Evolutionary conservation across 2,888 invertebrate species (phyloP).

Genomic region (Pollenia amentaria): DNA sequence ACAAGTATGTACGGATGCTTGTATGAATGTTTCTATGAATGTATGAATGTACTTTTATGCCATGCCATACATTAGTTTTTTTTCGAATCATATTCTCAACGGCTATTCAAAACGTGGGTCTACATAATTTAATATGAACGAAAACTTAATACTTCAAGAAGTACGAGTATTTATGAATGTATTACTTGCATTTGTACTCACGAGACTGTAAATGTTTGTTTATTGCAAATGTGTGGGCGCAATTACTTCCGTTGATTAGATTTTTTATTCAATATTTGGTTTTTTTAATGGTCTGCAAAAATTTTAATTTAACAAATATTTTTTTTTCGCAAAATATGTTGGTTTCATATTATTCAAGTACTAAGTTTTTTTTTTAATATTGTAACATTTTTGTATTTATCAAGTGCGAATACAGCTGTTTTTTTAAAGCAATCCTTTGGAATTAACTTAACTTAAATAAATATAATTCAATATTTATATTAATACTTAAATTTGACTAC

Average conservation of each 20-base stretch:
- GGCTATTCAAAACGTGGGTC: conserved; percentile 60
- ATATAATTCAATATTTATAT: too few species aligned
- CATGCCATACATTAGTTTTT: conserved; percentile 12
- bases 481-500: too few species aligned
- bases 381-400: background rate
- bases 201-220: background rate
- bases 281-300: conserved; percentile 18
- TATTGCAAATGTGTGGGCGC: conserved; percentile 58
- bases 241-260: conserved; percentile 69
- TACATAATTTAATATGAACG: conserved; percentile 37
- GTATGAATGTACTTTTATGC: background rate
- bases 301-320: conserved; percentile 14
- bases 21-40: background rate
- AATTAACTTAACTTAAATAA: too few species aligned
- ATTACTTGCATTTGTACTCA: background rate
- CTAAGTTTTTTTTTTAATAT: background rate
- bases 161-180: background rate
- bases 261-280: conserved; percentile 12
- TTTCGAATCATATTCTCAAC: conserved; percentile 45
- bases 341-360: background rate
- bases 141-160: background rate
- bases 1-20: background rate
- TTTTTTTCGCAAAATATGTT: background rate
- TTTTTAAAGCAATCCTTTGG: too few species aligned
- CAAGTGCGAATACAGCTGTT: background rate